phyloP scores from a whole-genome alignment of 2,797 vertebrate genomes.

The Poeciliopsis turneri region DNA sequence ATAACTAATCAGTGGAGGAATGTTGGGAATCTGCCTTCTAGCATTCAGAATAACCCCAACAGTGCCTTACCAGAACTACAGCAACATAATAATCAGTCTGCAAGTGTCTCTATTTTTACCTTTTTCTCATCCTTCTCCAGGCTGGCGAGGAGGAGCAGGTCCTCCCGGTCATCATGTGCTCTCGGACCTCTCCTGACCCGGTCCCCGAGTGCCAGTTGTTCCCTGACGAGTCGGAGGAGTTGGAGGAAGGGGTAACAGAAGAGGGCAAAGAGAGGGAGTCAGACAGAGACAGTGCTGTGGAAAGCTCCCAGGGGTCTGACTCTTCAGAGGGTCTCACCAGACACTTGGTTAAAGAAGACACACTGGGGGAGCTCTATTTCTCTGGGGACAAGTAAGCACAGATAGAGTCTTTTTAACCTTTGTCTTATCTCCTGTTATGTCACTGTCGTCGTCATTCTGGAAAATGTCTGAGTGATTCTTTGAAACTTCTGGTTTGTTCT shows the following conservation, averaged over 20 bases:
- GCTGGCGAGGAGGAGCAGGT: constrained; percentile 74
- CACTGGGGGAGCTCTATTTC: constrained; percentile 84
- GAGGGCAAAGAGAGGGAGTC: constrained; percentile 83
- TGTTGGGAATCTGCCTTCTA: constrained; percentile 21
- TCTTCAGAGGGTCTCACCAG: constrained; percentile 80
- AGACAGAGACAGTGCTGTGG: constrained; percentile 91
- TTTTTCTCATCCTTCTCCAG: constrained; percentile 67
- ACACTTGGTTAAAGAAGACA: constrained; percentile 82
- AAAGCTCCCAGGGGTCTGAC: constrained; percentile 86
- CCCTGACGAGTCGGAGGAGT: constrained; percentile 77
- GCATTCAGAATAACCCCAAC: background rate
- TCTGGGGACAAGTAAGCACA: constrained; percentile 88
- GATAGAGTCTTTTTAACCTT: background rate
- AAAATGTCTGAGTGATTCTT: background rate
- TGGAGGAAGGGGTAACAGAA: constrained; percentile 76
- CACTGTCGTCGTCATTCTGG: background rate
- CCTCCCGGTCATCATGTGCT: constrained; percentile 83
- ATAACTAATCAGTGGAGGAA: constrained; percentile 49
- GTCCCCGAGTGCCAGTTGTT: constrained; percentile 81
- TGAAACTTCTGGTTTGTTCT: background rate
- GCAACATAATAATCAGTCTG: background rate
- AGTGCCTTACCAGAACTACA: background rate
- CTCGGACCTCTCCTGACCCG: constrained; percentile 65
- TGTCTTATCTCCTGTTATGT: background rate
- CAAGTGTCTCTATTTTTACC: background rate